Evolutionary conservation across 2,113 vertebrate genomes (phyloP).

Genomic region (Atrichornis clamosus): DNA sequence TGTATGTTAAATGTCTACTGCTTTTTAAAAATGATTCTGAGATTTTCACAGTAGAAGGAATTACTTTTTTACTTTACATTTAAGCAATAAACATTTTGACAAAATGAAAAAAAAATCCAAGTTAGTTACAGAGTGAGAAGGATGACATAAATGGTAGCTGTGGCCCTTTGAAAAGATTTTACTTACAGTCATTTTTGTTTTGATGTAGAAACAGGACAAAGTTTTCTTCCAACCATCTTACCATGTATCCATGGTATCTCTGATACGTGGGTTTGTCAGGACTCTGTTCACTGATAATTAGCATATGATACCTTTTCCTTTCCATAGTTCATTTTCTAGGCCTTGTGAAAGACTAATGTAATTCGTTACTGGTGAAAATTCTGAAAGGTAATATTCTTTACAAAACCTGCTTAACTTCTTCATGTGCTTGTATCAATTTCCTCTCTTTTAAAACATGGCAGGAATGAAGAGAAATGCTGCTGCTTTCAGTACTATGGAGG

Average conservation of each 20-base stretch:
- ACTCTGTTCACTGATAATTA: not conserved
- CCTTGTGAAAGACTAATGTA: not conserved
- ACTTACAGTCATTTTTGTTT: not conserved
- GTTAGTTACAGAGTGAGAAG: not conserved
- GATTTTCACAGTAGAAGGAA: not conserved
- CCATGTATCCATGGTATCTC: not conserved
- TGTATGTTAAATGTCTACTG: not conserved
- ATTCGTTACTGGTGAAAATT: not conserved
- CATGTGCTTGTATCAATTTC: not conserved
- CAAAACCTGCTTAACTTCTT: not conserved
- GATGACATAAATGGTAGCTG: not conserved
- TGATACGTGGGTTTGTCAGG: not conserved
- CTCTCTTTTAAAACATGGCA: not conserved
- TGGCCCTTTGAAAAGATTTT: not conserved
- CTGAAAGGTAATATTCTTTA: not conserved
- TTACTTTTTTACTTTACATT: not conserved
- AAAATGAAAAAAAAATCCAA: not conserved
- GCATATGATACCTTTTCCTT: not conserved
- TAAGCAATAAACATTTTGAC: not conserved
- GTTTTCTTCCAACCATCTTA: not conserved
- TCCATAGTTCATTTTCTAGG: not conserved
- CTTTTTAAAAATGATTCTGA: not conserved
- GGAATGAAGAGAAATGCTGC: not conserved
- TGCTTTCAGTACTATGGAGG: not conserved
- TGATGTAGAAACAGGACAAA: not conserved